Conservation (phyloP, 2,888 invertebrate genomes). For the Deladenus siricidicola region DNA sequence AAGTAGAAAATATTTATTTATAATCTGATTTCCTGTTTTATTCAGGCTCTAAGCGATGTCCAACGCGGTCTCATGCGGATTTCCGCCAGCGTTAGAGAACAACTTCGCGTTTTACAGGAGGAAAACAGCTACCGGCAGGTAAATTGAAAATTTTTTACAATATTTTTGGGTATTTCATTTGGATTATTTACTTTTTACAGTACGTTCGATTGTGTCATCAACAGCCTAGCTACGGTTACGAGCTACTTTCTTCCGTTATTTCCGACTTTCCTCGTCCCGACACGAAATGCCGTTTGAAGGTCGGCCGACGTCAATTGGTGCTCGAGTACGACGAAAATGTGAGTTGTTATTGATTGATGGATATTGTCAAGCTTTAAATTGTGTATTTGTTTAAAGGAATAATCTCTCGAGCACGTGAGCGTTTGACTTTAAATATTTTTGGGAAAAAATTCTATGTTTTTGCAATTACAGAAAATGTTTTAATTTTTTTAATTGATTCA, state of each 20-base stretch:
- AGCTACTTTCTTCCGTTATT: slow-evolving; percentile 69
- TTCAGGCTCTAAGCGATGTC: slow-evolving; percentile 29
- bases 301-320: slow-evolving; percentile 60
- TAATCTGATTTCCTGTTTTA: too few species aligned
- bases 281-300: slow-evolving; percentile 67
- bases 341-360: not conserved
- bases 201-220: slow-evolving; percentile 76
- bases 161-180: not conserved
- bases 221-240: slow-evolving; percentile 79
- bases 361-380: slow-evolving; percentile 4
- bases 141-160: not conserved
- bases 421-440: not conserved
- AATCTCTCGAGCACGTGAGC: too few species aligned
- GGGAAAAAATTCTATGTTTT: not conserved
- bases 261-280: slow-evolving; percentile 68
- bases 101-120: slow-evolving; percentile 19
- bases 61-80: slow-evolving; percentile 23
- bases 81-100: slow-evolving; percentile 12
- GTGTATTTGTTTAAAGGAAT: not conserved
- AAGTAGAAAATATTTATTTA: too few species aligned
- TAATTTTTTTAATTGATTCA: slow-evolving; percentile 2
- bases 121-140: slow-evolving; percentile 23
- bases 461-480: not conserved
- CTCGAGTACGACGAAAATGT: slow-evolving; percentile 28
- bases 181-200: slow-evolving; percentile 56